Evolutionary conservation across 2,797 vertebrate species (phyloP).

Genomic region (Erethizon dorsatum): DNA sequence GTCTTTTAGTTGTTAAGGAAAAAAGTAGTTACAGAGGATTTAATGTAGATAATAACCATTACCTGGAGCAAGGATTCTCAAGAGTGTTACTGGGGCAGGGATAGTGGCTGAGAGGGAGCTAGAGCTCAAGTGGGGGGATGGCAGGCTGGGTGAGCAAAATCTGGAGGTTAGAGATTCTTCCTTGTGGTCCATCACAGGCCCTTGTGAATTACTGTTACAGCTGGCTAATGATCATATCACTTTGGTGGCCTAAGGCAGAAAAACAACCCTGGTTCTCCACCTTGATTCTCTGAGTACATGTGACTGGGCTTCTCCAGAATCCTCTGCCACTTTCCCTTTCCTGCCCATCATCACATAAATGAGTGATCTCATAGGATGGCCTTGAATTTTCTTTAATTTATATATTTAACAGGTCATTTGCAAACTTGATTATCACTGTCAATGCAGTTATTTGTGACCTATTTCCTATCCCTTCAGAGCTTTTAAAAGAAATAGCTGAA

Average conservation of each 20-base stretch:
- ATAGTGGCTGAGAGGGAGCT: background rate
- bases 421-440: conserved; percentile 47
- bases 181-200: background rate
- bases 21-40: background rate
- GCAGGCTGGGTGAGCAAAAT: background rate
- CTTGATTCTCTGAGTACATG: background rate
- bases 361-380: conserved; percentile 41
- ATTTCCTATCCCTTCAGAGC: background rate
- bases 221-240: background rate
- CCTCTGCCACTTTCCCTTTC: background rate
- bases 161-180: background rate
- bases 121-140: background rate
- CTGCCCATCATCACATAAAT: background rate
- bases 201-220: background rate
- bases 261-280: background rate
- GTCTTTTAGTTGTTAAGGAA: background rate
- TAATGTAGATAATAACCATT: background rate
- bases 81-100: background rate
- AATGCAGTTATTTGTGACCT: conserved; percentile 38
- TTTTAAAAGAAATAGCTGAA: conserved; percentile 30
- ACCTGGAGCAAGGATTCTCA: background rate
- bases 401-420: conserved; percentile 6
- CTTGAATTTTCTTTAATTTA: conserved; percentile 30
- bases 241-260: background rate
- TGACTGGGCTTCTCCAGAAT: background rate